phyloP scores from a whole-genome alignment of 2,113 vertebrate species.

The Ammospiza caudacuta region DNA sequence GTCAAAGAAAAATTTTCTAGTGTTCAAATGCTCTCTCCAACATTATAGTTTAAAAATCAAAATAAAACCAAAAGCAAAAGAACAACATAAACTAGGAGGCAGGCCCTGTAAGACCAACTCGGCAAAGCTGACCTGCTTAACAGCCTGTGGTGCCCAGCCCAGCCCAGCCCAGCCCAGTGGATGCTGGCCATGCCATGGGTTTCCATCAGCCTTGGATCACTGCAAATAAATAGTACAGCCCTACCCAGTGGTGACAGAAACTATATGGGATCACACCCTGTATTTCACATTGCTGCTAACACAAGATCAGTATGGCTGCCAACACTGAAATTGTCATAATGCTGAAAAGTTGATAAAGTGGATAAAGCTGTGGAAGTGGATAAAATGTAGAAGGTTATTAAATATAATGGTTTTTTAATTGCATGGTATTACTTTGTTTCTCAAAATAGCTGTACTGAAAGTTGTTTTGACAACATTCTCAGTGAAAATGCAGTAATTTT shows the following conservation, averaged over 20 bases:
- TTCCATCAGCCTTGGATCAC: neutral
- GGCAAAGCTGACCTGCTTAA: neutral
- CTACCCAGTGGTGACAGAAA: neutral
- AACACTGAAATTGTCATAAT: neutral
- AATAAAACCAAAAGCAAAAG: neutral
- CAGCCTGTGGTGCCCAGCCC: neutral
- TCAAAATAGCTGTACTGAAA: neutral
- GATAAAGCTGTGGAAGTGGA: neutral
- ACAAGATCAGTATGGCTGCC: neutral
- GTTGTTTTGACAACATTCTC: neutral
- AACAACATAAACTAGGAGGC: neutral
- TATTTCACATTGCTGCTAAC: neutral
- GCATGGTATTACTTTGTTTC: neutral
- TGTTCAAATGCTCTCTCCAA: neutral
- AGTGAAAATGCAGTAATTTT: neutral
- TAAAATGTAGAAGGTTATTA: neutral
- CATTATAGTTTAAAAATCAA: neutral
- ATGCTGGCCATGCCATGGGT: neutral
- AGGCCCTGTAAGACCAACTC: neutral
- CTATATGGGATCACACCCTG: too few relatives aligned
- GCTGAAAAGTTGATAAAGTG: neutral
- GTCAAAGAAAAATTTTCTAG: neutral
- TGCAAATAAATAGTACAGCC: neutral
- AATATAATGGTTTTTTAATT: neutral
- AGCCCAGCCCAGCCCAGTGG: neutral